These are phyloP conservation scores for Melanophora roralis DNA, from an alignment of 2,888 invertebrate genomes.

Conservation along the genomic window DNA sequence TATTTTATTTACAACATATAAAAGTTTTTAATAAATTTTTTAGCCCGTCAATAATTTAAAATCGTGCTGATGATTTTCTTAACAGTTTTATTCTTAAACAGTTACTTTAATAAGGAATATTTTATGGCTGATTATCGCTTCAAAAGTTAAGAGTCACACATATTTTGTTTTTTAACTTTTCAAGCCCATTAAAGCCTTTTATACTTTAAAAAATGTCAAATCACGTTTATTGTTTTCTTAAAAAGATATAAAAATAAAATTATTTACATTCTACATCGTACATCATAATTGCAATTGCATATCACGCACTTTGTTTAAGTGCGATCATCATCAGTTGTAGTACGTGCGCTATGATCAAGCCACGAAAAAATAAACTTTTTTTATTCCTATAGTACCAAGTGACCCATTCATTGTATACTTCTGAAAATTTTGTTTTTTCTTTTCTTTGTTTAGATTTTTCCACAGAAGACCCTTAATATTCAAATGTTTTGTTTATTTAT, in stretches of 20 bases:
- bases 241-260: conserved; percentile 13
- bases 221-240: conserved; percentile 29
- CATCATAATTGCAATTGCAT: conserved; percentile 53
- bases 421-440: too few species aligned
- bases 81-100: conserved; percentile 13
- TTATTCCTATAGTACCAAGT: not conserved
- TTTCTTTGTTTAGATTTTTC: not conserved
- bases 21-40: not conserved
- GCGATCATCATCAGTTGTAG: conserved; percentile 28
- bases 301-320: conserved; percentile 56
- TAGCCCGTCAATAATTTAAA: not conserved
- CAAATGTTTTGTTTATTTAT: not conserved
- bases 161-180: not conserved
- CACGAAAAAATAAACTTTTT: not conserved
- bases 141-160: conserved; percentile 16
- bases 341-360: conserved; percentile 38
- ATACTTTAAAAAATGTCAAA: conserved; percentile 23
- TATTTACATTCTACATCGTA: conserved; percentile 23
- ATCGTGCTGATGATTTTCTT: conserved; percentile 34
- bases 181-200: not conserved
- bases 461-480: not conserved
- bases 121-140: conserved; percentile 12
- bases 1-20: too few species aligned
- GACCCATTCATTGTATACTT: not conserved
- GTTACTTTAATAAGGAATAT: conserved; percentile 24